A percentile compares a stretch with the other conserved stretches of the same genome.
phyloP scores from a whole-genome alignment of 92 coral and sea anemone species.

The Epizoanthus rinbou region DNA sequence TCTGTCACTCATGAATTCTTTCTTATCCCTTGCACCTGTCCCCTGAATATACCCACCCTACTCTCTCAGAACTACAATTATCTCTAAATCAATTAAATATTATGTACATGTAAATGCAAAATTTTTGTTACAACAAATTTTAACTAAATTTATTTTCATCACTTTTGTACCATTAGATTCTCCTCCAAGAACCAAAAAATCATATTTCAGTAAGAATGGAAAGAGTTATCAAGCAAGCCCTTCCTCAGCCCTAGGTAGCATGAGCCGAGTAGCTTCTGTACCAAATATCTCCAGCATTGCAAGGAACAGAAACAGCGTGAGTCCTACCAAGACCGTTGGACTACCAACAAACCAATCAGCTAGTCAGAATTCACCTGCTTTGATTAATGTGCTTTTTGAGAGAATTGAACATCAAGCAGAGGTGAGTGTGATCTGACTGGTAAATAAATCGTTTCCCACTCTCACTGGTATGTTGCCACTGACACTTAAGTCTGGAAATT shows the following conservation, averaged over 20 bases:
- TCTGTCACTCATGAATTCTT: too few relatives aligned
- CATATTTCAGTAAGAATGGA: conserved; percentile 2
- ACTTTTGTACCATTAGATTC: neutral
- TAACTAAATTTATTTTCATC: too few relatives aligned
- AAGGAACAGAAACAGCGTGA: conserved; percentile 18
- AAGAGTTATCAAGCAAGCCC: conserved; percentile 4
- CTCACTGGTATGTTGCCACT: too few relatives aligned
- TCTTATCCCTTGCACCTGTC: too few relatives aligned
- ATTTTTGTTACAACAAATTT: neutral
- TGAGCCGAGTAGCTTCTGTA: conserved; percentile 2
- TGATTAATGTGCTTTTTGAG: conserved; percentile 85
- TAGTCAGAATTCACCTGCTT: conserved; percentile 74
- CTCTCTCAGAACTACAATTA: too few relatives aligned
- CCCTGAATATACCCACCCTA: too few relatives aligned
- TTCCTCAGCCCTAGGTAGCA: neutral
- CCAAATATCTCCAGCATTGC: neutral
- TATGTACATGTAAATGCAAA: neutral
- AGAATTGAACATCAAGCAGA: conserved; percentile 87
- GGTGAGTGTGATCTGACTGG: conserved; percentile 47
- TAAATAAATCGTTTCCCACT: too few relatives aligned
- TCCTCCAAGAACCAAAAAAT: conserved; percentile 10
- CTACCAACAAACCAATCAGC: conserved; percentile 48
- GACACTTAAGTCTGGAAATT: too few relatives aligned
- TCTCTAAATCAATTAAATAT: too few relatives aligned
- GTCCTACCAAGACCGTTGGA: conserved; percentile 61